phyloP scores from a whole-genome alignment of 1,140 invertebrate genomes.

The Mya arenaria region DNA sequence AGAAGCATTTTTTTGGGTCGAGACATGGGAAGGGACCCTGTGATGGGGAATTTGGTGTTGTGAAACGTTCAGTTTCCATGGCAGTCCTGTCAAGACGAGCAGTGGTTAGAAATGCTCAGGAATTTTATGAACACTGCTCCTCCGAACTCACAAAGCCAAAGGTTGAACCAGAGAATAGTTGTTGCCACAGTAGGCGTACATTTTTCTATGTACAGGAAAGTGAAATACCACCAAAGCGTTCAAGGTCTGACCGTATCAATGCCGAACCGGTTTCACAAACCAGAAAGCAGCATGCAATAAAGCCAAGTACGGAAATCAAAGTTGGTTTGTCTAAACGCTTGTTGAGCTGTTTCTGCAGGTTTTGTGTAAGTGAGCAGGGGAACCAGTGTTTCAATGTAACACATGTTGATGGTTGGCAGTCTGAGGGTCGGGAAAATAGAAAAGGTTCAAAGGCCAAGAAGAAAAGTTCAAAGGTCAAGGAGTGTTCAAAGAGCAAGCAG shows the following conservation, averaged over 20 bases:
- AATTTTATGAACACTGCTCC: constrained; percentile 43
- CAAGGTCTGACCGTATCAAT: no score
- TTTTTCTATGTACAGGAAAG: background rate
- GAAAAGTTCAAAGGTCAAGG: constrained; percentile 14
- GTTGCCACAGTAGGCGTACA: background rate
- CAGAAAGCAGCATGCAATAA: no score
- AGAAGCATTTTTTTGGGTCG: constrained; percentile 59
- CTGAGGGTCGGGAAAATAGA: no score
- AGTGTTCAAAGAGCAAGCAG: no score
- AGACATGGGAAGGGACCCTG: constrained; percentile 63
- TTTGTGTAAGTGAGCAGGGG: background rate
- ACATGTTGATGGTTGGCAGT: background rate
- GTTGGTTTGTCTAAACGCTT: no score
- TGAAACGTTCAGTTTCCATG: constrained; percentile 38
- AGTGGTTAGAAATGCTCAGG: constrained; percentile 20
- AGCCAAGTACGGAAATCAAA: constrained; percentile 6
- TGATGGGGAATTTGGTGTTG: constrained; percentile 58
- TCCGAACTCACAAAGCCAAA: constrained; percentile 23
- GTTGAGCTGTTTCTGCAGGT: background rate
- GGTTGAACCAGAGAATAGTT: background rate
- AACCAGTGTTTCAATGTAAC: background rate
- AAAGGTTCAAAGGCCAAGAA: constrained; percentile 10
- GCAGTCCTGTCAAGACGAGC: constrained; percentile 30
- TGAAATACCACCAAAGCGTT: background rate
- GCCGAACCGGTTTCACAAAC: no score